Conservation (phyloP, 2,113 vertebrate species). For the Heptranchias perlo region DNA sequence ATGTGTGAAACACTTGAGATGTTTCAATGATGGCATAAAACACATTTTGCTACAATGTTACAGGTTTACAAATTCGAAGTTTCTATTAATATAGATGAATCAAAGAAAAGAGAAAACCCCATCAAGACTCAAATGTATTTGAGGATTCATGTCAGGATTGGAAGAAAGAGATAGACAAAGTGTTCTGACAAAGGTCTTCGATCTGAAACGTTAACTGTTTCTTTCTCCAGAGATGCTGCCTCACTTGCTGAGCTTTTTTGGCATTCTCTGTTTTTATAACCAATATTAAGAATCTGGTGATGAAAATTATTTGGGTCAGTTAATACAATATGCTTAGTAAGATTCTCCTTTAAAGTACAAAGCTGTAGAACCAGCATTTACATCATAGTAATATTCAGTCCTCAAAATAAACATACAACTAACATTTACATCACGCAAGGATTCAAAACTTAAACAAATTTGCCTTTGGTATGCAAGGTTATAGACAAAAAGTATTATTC, state of each 20-base stretch:
- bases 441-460: background rate
- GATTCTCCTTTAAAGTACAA: background rate
- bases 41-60: background rate
- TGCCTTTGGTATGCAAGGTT: background rate
- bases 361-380: background rate
- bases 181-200: no score
- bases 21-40: background rate
- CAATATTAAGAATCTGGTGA: background rate
- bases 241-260: no score
- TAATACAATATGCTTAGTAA: background rate
- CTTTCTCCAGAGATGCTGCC: no score
- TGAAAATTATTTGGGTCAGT: no score
- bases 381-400: background rate
- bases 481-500: background rate
- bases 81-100: background rate
- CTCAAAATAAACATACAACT: background rate
- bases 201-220: no score
- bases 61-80: background rate
- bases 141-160: background rate
- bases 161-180: background rate
- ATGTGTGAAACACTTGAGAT: background rate
- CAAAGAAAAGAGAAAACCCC: background rate
- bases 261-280: no score
- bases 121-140: background rate
- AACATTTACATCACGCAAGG: background rate